phyloP scores from a whole-genome alignment of 1,140 invertebrate genomes.

The Platyscapa corneri region DNA sequence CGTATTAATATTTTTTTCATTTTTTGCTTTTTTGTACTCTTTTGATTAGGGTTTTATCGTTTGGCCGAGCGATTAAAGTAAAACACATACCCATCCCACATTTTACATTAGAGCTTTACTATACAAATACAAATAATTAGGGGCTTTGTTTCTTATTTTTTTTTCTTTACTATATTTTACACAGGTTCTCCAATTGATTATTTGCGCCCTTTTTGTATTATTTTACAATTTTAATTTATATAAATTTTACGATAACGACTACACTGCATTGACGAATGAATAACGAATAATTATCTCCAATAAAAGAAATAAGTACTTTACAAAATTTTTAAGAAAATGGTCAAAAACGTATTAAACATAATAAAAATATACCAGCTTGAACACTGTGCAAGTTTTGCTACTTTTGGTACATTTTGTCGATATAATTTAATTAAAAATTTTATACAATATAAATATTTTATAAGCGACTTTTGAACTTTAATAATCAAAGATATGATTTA shows the following conservation, averaged over 20 bases:
- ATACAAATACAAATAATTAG: slow-evolving; percentile 38
- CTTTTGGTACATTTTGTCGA: background rate
- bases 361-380: background rate
- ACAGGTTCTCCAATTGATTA: slow-evolving; percentile 18
- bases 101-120: slow-evolving; percentile 16
- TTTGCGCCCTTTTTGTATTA: background rate
- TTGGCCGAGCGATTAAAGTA: slow-evolving; percentile 63
- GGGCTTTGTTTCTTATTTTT: slow-evolving; percentile 24
- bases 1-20: slow-evolving; percentile 60
- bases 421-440: background rate
- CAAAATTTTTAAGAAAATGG: background rate
- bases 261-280: background rate
- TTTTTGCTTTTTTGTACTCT: slow-evolving; percentile 72
- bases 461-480: background rate
- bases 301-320: background rate
- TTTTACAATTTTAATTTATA: background rate
- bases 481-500: background rate
- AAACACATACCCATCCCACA: slow-evolving; percentile 41
- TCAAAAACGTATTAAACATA: background rate
- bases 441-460: background rate
- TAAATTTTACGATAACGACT: slow-evolving; percentile 9
- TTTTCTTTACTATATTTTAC: slow-evolving; percentile 28
- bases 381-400: background rate
- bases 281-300: slow-evolving; percentile 1
- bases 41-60: slow-evolving; percentile 71